Evolutionary conservation across 2,888 invertebrate genomes (phyloP).

Genomic region (Caenorhabditis macrosperma): DNA sequence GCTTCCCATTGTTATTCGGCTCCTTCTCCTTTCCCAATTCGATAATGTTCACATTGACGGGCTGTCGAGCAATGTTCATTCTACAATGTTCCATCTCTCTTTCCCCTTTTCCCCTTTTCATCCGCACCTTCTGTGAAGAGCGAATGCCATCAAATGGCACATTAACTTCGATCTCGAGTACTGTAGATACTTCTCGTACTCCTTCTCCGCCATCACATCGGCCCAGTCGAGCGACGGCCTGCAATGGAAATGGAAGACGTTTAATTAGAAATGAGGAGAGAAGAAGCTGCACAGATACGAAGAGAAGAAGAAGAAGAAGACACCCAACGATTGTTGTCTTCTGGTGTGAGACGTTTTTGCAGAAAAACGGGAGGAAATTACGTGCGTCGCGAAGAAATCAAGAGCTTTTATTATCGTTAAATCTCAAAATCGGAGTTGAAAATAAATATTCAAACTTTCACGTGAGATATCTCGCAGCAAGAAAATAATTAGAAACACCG

Average conservation of each 20-base stretch:
- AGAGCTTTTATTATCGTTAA: too few species aligned
- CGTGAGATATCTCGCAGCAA: too few species aligned
- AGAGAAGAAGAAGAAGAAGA: too few species aligned
- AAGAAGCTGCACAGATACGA: neutral
- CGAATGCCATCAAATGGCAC: constrained; percentile 78
- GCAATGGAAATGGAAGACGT: constrained; percentile 1
- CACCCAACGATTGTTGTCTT: neutral
- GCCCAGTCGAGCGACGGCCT: constrained; percentile 73
- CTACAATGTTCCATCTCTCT: constrained; percentile 35
- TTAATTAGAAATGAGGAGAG: constrained; percentile 14
- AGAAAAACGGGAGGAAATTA: neutral
- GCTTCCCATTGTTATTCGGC: constrained; percentile 70
- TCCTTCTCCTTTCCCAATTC: constrained; percentile 72
- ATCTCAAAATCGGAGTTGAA: too few species aligned
- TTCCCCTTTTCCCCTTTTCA: constrained; percentile 2
- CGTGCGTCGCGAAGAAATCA: too few species aligned
- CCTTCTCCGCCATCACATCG: constrained; percentile 76
- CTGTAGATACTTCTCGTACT: constrained; percentile 79
- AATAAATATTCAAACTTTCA: too few species aligned
- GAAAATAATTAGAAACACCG: too few species aligned
- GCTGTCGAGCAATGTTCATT: constrained; percentile 64
- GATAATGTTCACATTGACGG: constrained; percentile 68
- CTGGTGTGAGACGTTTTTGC: neutral
- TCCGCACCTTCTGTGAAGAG: constrained; percentile 71
- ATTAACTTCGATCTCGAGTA: constrained; percentile 79